These are phyloP conservation scores for Spisula solida DNA, from an alignment of 2,888 invertebrate species.

Conservation along the genomic window DNA sequence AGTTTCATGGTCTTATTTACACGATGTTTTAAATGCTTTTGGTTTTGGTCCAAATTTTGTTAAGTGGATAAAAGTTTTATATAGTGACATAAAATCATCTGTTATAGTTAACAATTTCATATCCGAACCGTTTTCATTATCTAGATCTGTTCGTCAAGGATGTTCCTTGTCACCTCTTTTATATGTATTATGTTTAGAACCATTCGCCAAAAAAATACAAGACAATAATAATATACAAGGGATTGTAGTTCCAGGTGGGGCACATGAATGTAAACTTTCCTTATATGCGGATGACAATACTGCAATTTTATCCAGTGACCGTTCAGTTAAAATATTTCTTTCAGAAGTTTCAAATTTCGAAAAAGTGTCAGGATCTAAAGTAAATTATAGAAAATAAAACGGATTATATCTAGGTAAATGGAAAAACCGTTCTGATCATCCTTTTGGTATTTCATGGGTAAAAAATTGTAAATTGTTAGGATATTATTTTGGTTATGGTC, in stretches of 20 bases:
- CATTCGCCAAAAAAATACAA: constrained; percentile 52
- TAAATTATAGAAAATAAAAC: constrained; percentile 64
- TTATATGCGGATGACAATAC: constrained; percentile 55
- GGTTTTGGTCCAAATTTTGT: constrained; percentile 70
- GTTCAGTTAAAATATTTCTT: constrained; percentile 29
- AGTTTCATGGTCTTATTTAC: constrained; percentile 70
- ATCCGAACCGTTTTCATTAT: constrained; percentile 60
- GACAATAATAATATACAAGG: constrained; percentile 36
- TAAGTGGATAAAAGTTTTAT: constrained; percentile 70
- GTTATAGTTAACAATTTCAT: constrained; percentile 68
- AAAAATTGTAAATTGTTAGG: constrained; percentile 64
- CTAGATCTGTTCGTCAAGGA: constrained; percentile 66
- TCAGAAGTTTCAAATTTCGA: constrained; percentile 35
- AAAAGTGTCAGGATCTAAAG: constrained; percentile 61
- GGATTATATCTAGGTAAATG: constrained; percentile 68
- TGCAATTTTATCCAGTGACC: constrained; percentile 36
- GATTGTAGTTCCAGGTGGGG: constrained; percentile 43
- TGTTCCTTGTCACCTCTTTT: constrained; percentile 61
- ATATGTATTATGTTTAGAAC: constrained; percentile 61
- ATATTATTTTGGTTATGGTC: constrained; percentile 59
- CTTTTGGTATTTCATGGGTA: constrained; percentile 71
- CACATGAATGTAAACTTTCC: constrained; percentile 47
- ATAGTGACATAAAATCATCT: constrained; percentile 64
- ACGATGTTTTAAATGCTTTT: constrained; percentile 62
- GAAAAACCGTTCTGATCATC: constrained; percentile 66